Base-by-base conservation (phyloP, 2,113 vertebrate species). In the Pelodiscus sinensis region DNA sequence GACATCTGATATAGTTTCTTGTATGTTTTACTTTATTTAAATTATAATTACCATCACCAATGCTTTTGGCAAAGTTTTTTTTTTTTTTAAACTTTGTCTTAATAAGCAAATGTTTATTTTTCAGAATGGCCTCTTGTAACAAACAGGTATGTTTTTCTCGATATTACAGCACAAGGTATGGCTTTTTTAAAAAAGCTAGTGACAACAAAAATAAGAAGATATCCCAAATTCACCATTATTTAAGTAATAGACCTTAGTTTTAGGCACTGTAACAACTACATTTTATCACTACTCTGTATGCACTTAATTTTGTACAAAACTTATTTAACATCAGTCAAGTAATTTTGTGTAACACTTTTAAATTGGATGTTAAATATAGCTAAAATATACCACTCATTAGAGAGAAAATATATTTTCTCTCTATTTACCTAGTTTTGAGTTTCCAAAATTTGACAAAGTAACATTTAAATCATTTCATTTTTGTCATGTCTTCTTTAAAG, bases 1-100 rank as follows among this genome's bases (percentile, higher is more conserved):
- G 0, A 79, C 0, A 16, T 54, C 25, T 8, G 31, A 6, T 9
- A 6, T 22, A 31, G 68, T 50, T 84, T 50, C 35, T 5, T 31
- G 18, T 22, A 52, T 55, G 8, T 31, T 56, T 29, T 80, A 35
- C 35, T 22, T 35, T 31, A 54, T 22, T 38, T 44, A 22, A 21
- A 31, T 57, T 52, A 27, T 10, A 7, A 29, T 31, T 25, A 25
- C 21, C 35, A 50, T 14, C 29, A 27, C 71, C 14, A 21, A 4
- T 18, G 19, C 50, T 58, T n/a, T 38, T 21, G 35, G 13, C 11
- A 22, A 55, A 25, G 35, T n/a, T 14, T 44, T 25, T 52, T 55
- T 56, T 29, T 57, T 25, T 52, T 55, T 56, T 29, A 50, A 22
- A 31, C 27, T n/a, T 16, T 21, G 3, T 31, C 21, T 13, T 3